Percentiles rank a stretch among this genome's conserved stretches.
phyloP scores from a whole-genome alignment of 2,888 invertebrate species.

The Protophormia terraenovae region DNA sequence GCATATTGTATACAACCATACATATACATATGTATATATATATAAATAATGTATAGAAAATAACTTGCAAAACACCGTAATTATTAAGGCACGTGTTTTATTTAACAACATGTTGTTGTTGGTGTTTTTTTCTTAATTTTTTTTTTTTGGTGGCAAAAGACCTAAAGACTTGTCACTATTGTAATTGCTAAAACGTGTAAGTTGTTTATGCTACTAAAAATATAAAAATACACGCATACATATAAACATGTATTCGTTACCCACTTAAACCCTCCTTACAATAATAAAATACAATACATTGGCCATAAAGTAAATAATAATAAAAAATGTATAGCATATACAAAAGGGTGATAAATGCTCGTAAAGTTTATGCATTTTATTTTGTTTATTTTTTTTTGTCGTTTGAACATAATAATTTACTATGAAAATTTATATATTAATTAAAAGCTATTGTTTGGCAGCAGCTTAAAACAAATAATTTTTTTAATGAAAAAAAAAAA shows the following conservation, averaged over 20 bases:
- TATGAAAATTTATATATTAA: constrained; percentile 20
- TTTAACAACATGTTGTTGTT: constrained; percentile 13
- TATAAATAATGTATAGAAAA: background rate
- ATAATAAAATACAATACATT: background rate
- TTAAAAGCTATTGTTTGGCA: constrained; percentile 15
- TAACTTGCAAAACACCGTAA: constrained; percentile 20
- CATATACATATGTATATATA: background rate
- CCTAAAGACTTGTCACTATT: constrained; percentile 45
- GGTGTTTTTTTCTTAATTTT: background rate
- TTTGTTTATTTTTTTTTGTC: background rate
- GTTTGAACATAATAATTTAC: constrained; percentile 21
- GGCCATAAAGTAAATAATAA: background rate
- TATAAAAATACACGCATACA: background rate
- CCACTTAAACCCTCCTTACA: background rate
- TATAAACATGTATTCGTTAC: background rate
- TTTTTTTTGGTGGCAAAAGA: constrained; percentile 17
- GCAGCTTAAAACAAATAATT: background rate
- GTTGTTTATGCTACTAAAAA: background rate
- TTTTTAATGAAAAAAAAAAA: background rate
- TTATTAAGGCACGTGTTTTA: constrained; percentile 35
- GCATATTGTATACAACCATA: background rate
- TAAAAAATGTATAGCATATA: constrained; percentile 5
- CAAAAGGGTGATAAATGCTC: constrained; percentile 24
- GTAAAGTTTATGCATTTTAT: background rate
- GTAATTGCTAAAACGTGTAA: constrained; percentile 55